Base-by-base conservation (phyloP, 1,140 invertebrate species). In the Globodera ellingtonae region DNA sequence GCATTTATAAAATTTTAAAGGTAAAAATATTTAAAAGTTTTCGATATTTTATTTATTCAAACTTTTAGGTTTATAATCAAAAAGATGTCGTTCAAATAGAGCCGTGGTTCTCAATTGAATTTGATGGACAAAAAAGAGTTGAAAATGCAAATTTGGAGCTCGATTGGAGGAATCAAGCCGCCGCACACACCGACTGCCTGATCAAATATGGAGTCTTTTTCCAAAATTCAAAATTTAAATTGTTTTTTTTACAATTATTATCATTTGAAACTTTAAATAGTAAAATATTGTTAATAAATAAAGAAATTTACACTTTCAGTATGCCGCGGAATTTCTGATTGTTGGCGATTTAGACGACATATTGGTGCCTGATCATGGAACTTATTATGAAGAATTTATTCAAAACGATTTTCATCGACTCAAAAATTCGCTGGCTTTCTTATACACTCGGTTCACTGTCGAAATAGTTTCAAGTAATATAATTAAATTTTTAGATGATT, bases 111-210 rank as follows among this genome's bases (percentile, higher is more conserved):
- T 56, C 48, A 62, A 46, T 84, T 18, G 47, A 62, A 50, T 6
- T 66, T 72, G 24, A 82, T 70, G n/a, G 35, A 35, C 18, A 0
- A 35, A 35, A 10, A 86, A 0, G 18, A 78, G 18, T 62, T 69
- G 82, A 79, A n/a, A 78, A 88, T 70, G 86, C 86, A 46, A 88
- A 88, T 78, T 47, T 67, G 13, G 86, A 87, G 69, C 62, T 87
- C 3, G 86, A 88, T 21, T 87, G 85, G 81, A 73, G 86, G 35
- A 87, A 87, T 81, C 86, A 87, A 70, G 86, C 86, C 4, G 72
- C 82, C 2, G 86, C 86, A 10, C 83, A 87, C 76, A 86, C 86
- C 18, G 86, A 87, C 72, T 87, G 86, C 69, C 78, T 87, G 50
- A 59, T 87, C 21, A 79, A 86, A 56, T 87, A 87, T 76, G 84